phyloP scores from a whole-genome alignment of 2,888 invertebrate genomes.

The Rhabditoides inermis region DNA sequence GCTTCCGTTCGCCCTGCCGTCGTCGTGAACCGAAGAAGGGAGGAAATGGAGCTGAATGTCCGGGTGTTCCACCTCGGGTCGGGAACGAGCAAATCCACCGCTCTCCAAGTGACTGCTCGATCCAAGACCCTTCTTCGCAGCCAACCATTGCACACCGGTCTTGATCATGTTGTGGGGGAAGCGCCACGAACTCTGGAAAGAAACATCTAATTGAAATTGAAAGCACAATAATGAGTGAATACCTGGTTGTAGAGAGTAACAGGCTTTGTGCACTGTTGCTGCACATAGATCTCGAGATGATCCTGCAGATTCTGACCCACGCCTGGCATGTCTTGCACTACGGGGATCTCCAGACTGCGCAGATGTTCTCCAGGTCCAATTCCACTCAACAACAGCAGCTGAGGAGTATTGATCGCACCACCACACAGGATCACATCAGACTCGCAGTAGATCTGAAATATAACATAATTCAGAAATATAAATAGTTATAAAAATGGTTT shows the following conservation, averaged over 20 bases:
- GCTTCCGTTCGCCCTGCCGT: constrained; percentile 53
- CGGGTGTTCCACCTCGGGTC: constrained; percentile 49
- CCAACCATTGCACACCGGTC: constrained; percentile 57
- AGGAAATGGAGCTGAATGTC: constrained; percentile 57
- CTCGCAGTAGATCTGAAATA: constrained; percentile 58
- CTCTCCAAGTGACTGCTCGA: constrained; percentile 55
- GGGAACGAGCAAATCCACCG: constrained; percentile 55
- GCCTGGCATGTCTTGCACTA: constrained; percentile 61
- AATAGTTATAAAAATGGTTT: too few relatives aligned
- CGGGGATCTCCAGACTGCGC: constrained; percentile 57
- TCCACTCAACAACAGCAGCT: constrained; percentile 83
- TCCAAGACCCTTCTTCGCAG: constrained; percentile 51
- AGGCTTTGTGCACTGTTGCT: constrained; percentile 41
- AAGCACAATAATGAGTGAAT: not conserved
- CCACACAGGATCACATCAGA: constrained; percentile 80
- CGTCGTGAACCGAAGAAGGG: constrained; percentile 56
- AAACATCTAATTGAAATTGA: constrained; percentile 2
- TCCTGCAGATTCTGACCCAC: constrained; percentile 70
- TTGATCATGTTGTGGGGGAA: constrained; percentile 56
- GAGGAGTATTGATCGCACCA: constrained; percentile 83
- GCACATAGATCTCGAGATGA: constrained; percentile 61
- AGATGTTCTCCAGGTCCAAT: constrained; percentile 47
- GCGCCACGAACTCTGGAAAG: constrained; percentile 53
- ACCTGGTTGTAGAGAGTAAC: constrained; percentile 54
- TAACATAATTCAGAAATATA: too few relatives aligned